A percentile compares a stretch with the other conserved stretches of the same genome.
Conservation (phyloP, 1,140 invertebrate species). For the Orchesella cincta region DNA sequence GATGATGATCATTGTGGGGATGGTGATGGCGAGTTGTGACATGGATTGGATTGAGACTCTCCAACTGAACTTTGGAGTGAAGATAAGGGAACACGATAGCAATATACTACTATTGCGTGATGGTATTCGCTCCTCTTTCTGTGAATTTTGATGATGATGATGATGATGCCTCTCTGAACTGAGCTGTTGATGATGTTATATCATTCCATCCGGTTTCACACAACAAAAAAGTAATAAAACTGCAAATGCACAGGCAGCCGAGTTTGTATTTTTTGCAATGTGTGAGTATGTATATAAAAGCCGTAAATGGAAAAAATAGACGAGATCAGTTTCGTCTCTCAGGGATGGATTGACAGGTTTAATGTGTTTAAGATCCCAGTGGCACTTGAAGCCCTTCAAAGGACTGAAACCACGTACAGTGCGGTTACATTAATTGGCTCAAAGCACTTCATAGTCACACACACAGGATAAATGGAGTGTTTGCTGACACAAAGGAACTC, state of each 20-base stretch:
- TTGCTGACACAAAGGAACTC: no score
- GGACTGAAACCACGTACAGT: no score
- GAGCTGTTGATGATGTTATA: conserved; percentile 7
- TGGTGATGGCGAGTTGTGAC: no score
- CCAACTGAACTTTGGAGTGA: background rate
- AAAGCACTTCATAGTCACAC: no score
- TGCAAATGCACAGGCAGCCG: conserved; percentile 3
- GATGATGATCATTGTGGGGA: no score
- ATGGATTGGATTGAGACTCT: conserved; percentile 4
- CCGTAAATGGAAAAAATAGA: conserved; percentile 12
- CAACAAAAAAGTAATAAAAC: conserved; percentile 20
- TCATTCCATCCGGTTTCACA: no score
- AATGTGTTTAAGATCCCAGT: conserved; percentile 25
- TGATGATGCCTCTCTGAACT: background rate
- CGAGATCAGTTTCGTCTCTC: conserved; percentile 4
- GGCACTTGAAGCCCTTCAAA: no score
- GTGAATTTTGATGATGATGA: conserved; percentile 3
- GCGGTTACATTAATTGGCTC: no score
- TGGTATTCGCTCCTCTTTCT: conserved; percentile 2
- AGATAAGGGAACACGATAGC: background rate
- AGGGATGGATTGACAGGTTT: conserved; percentile 12
- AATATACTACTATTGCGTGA: background rate
- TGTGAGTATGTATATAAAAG: background rate
- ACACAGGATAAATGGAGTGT: no score
- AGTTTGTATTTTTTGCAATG: background rate